Evolutionary conservation across 2,113 vertebrate genomes (phyloP).

Genomic region (Paraplagusia blochii): DNA sequence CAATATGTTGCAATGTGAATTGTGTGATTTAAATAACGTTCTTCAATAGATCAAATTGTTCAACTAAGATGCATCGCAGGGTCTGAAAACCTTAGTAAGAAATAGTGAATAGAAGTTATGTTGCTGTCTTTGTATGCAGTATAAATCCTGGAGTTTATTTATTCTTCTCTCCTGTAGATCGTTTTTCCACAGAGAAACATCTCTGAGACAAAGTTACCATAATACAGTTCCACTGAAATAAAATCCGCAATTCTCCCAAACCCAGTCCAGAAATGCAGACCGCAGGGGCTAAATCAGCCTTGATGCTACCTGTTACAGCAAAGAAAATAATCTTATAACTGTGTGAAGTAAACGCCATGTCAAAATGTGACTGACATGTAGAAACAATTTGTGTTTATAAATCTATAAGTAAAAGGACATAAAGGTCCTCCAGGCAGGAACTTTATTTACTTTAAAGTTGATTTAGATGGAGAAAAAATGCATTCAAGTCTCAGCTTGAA

Average conservation of each 20-base stretch:
- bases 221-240: constrained; percentile 34
- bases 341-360: constrained; percentile 17
- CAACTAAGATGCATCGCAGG: too few species aligned
- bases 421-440: constrained; percentile 22
- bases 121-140: too few species aligned
- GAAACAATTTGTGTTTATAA: background rate
- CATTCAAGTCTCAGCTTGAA: too few species aligned
- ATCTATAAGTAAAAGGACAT: background rate
- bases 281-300: constrained; percentile 10
- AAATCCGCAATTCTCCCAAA: constrained; percentile 6
- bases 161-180: background rate
- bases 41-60: too few species aligned
- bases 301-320: constrained; percentile 9
- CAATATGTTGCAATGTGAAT: too few species aligned
- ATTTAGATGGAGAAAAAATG: too few species aligned
- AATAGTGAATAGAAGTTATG: too few species aligned
- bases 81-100: too few species aligned
- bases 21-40: too few species aligned
- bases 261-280: constrained; percentile 14
- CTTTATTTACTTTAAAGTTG: too few species aligned
- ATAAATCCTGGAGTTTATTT: too few species aligned
- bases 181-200: background rate
- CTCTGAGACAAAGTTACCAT: constrained; percentile 30
- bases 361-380: constrained; percentile 14
- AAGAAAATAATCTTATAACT: constrained; percentile 43